These are phyloP conservation scores for Campylomormyrus tamandua DNA, from an alignment of 2,113 vertebrate species.

Conservation along the genomic window DNA sequence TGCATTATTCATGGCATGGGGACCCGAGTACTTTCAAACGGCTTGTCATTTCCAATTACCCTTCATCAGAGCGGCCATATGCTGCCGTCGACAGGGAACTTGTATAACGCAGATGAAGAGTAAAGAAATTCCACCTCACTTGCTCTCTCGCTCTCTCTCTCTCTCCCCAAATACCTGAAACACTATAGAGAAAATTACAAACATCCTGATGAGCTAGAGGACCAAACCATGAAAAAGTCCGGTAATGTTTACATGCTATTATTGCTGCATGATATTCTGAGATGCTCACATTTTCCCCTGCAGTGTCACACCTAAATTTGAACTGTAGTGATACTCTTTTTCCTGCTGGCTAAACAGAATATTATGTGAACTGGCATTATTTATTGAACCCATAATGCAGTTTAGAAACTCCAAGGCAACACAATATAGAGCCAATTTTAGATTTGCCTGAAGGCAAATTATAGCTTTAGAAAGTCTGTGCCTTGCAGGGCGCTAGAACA, in stretches of 20 bases:
- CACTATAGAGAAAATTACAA: not conserved
- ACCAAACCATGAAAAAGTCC: not conserved
- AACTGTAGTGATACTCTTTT: not conserved
- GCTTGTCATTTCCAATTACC: slow-evolving; percentile 74
- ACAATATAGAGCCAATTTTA: not conserved
- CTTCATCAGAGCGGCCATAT: slow-evolving; percentile 70
- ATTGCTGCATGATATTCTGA: not conserved
- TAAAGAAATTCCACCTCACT: not conserved
- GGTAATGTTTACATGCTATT: not conserved
- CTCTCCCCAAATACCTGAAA: not conserved
- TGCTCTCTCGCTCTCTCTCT: not conserved
- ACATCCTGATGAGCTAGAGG: not conserved
- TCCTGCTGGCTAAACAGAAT: not conserved
- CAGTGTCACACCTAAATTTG: not conserved
- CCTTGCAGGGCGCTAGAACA: not conserved
- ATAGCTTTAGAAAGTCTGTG: not conserved
- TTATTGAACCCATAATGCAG: not conserved
- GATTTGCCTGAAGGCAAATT: not conserved
- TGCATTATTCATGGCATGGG: slow-evolving; percentile 76
- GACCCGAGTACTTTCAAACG: slow-evolving; percentile 67
- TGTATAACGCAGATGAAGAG: not conserved
- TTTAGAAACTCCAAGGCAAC: not conserved
- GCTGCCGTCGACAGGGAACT: slow-evolving; percentile 41
- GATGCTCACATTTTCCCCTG: not conserved
- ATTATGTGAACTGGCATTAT: not conserved